Conservation (phyloP, 2,113 vertebrate genomes). For the Chascanopsetta lugubris region DNA sequence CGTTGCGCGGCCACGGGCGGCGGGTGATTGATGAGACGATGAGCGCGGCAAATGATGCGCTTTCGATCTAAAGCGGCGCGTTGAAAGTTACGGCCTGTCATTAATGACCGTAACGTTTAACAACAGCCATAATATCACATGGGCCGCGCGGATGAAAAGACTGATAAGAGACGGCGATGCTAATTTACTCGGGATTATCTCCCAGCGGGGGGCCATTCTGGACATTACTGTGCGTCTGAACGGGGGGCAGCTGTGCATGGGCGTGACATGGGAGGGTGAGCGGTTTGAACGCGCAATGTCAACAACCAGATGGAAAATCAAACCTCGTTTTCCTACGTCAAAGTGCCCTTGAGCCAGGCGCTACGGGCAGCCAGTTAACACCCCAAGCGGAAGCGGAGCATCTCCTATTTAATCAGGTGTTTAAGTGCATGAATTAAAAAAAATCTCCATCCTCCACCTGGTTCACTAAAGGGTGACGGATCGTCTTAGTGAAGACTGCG, state of each 20-base stretch:
- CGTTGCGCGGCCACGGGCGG: conserved; percentile 14
- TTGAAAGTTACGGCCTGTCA: conserved; percentile 44
- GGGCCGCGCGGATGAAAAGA: conserved; percentile 42
- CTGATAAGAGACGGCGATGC: conserved; percentile 50
- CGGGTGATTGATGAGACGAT: conserved; percentile 56
- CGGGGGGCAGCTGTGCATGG: conserved; percentile 44
- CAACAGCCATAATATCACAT: conserved; percentile 59
- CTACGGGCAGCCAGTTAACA: conserved; percentile 6
- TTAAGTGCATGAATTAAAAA: conserved; percentile 18
- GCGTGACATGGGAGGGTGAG: conserved; percentile 35
- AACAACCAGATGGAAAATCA: conserved; percentile 17
- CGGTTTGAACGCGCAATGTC: conserved; percentile 30
- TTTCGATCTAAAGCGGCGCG: conserved; percentile 44
- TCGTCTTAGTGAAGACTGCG: conserved; percentile 3
- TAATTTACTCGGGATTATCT: conserved; percentile 63
- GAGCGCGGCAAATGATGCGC: conserved; percentile 59
- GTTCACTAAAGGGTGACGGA: conserved; percentile 5
- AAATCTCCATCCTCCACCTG: neutral
- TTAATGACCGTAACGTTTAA: conserved; percentile 69
- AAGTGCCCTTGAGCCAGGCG: conserved; percentile 28
- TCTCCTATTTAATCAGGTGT: conserved; percentile 1
- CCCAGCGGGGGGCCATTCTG: conserved; percentile 52
- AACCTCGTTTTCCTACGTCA: neutral
- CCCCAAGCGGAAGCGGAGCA: neutral
- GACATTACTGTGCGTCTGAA: conserved; percentile 53